Evolutionary conservation across 2,888 invertebrate species (phyloP), one percentile per base, ranked within the genome.

Genomic region (Marasmarcha lunaedactyla): DNA sequence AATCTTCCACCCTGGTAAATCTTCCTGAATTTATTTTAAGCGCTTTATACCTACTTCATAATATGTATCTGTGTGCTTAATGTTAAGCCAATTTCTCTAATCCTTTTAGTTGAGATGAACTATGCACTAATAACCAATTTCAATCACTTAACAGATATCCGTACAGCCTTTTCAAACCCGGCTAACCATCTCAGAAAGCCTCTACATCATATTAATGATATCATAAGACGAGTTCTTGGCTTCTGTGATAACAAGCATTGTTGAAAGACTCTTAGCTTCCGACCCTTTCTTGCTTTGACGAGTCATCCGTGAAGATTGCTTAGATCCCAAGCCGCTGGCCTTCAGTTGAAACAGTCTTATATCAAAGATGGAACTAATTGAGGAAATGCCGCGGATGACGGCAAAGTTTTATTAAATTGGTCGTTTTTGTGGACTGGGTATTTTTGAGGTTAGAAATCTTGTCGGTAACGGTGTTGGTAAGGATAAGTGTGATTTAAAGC

Each of bases 251-350:
- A 81, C 81, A 78, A 78, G 81, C 78, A 79, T 81, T 83, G 81
- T 83, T 79, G 79, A 79, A 76, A 78, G 71, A 78, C 78, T 76
- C 78, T 71, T 65, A 74, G 77, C 61, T 68, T 65, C 70, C 71
- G 77, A 78, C 79, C 81, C 78, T 81, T 68, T 71, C 73, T 69
- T 68, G 63, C 81, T 83, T 83, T 83, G 81, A 79, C 78, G 74
- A 81, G 76, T 79, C 77, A 78, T 68, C 76, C 79, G 79, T 81
- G 71, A 79, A 81, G 79, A 79, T 83, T 79, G 81, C 79, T 78
- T 78, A 77, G 79, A 81, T 79, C 81, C 77, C 76, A 52, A 64
- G 69, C 57, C 70, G 67, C 73, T 71, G 71, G 72, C 69, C 77
- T 77, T 71, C 73, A 74, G 69, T 78, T 66, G 76, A 76, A 77